Percentiles rank a stretch among this genome's conserved stretches.
Evolutionary conservation across 2,888 invertebrate species (phyloP).

Genomic region (Heteropelma amictum): DNA sequence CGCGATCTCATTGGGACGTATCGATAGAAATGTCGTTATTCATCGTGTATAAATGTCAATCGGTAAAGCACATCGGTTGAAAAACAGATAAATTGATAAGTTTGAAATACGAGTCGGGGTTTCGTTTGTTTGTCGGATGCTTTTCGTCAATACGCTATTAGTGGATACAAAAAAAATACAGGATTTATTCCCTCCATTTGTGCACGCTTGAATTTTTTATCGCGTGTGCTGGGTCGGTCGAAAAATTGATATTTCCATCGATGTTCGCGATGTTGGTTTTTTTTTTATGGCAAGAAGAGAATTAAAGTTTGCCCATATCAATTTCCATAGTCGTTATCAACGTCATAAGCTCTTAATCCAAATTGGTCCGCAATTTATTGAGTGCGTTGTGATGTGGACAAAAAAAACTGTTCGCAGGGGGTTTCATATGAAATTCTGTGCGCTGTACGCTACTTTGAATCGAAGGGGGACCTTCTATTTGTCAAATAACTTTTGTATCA

Average conservation of each 20-base stretch:
- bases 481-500: too few relatives aligned
- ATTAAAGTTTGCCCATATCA: too few relatives aligned
- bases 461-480: too few relatives aligned
- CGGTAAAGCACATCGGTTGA: neutral
- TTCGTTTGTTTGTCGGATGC: neutral
- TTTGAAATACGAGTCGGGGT: constrained; percentile 1
- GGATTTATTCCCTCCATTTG: neutral
- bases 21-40: neutral
- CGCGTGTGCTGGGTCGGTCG: neutral
- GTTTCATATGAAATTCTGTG: too few relatives aligned
- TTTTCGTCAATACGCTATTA: neutral
- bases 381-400: too few relatives aligned
- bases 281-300: neutral
- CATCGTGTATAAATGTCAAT: neutral
- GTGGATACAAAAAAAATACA: neutral
- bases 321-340: too few relatives aligned
- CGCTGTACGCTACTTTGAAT: too few relatives aligned
- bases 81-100: constrained; percentile 20
- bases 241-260: neutral
- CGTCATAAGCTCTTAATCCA: too few relatives aligned
- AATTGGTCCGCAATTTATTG: too few relatives aligned
- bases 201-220: neutral
- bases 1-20: neutral
- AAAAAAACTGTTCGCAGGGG: too few relatives aligned
- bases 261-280: neutral